Conservation (phyloP, 1,140 invertebrate genomes). For the Solenopsis invicta region DNA sequence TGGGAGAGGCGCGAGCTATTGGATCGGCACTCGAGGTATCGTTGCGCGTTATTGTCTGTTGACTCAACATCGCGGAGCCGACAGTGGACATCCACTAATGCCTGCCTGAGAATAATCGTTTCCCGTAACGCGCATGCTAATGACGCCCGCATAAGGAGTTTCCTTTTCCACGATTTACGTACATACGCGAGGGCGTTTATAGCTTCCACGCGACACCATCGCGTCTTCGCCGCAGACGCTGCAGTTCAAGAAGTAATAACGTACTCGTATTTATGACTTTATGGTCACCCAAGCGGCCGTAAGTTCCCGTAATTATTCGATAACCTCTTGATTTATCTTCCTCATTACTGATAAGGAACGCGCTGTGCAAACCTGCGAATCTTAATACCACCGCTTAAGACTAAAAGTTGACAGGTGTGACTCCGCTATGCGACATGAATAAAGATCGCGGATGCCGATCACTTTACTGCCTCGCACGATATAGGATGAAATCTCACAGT, state of each 20-base stretch:
- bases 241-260: neutral
- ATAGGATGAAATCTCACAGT: neutral
- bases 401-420: slow-evolving; percentile 1
- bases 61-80: neutral
- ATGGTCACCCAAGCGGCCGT: neutral
- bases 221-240: neutral
- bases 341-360: slow-evolving; percentile 21
- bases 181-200: slow-evolving; percentile 1
- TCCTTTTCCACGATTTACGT: slow-evolving; percentile 17
- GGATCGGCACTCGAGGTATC: neutral
- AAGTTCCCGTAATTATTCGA: slow-evolving; percentile 38
- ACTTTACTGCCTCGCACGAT: slow-evolving; percentile 4
- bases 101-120: slow-evolving; percentile 19
- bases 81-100: slow-evolving; percentile 26
- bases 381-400: neutral
- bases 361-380: neutral
- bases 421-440: neutral
- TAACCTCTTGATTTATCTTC: slow-evolving; percentile 22
- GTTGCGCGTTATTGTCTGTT: slow-evolving; percentile 22
- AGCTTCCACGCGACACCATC: slow-evolving; percentile 2
- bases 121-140: slow-evolving; percentile 38
- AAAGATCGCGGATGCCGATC: slow-evolving; percentile 7
- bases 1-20: neutral
- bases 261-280: slow-evolving; percentile 45
- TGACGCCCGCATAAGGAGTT: slow-evolving; percentile 13